Base-by-base conservation (phyloP, 2,797 vertebrate genomes). In the Threskiornis aethiopicus region DNA sequence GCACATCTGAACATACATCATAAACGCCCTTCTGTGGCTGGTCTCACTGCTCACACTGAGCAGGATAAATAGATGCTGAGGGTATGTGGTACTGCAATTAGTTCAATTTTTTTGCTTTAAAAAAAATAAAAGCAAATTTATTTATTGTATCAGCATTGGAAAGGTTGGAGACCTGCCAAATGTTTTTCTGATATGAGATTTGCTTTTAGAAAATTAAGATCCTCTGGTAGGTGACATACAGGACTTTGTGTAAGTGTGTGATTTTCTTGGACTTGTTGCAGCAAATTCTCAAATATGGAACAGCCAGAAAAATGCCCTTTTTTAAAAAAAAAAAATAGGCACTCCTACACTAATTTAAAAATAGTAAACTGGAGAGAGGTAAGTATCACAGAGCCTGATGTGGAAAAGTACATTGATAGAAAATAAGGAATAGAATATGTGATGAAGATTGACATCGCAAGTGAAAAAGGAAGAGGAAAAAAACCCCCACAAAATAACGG, bases 381-480 rank as follows among this genome's bases (percentile, higher is more conserved):
- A 89, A 82, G 62, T 67, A 81, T 92, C 81, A 71, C 67, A 71
- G 71, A 94, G 28, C n/a, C 46, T 93, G 80, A 75, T 39, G 67
- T 89, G 55, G 89, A 82, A 90, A 91, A 49, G 37, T 14, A 64
- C 29, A 42, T 37, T 1, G 16, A 81, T 81, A 85, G 88, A 96
- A 96, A 94, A 90, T 67, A 93, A 87, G 69, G 94, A 93, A 71
- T 92, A 73, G n/a, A 90, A 87, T 77, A 97, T 87, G 81, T 81
- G 92, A 94, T 61, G 76, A 89, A 90, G 89, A 85, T 54, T 84
- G 93, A 73, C 75, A 65, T 42, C 1, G 3, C 42, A 87, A 71
- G 71, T 39, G 18, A 69, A 83, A 90, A 80, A 87, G 22, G 13
- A 77, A 80, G 62, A 69, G 4, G 16, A 13, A 15, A 41, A 41